Evolutionary conservation across 2,113 vertebrate genomes (phyloP).

Genomic region (Eretmodus cyanostictus): DNA sequence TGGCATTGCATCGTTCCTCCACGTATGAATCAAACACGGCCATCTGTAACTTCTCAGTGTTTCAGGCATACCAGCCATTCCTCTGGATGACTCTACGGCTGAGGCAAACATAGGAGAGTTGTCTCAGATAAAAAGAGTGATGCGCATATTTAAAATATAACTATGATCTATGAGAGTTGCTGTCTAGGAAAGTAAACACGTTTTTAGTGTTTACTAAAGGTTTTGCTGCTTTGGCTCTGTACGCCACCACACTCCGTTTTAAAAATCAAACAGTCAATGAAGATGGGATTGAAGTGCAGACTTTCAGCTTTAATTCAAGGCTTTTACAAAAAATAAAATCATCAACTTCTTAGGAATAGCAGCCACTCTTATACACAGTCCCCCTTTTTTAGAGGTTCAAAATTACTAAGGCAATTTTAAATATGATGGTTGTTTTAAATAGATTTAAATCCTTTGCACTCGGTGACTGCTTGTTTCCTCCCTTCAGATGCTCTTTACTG

Average conservation of each 20-base stretch:
- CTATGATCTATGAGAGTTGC: neutral
- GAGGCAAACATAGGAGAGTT: neutral
- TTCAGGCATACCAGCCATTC: conserved; percentile 8
- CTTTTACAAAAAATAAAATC: neutral
- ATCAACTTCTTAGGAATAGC: neutral
- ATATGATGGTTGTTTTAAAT: neutral
- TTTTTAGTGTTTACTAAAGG: neutral
- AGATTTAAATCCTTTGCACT: neutral
- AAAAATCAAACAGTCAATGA: neutral
- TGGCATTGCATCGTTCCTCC: neutral
- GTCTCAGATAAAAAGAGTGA: neutral
- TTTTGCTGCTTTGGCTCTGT: neutral
- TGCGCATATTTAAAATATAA: neutral
- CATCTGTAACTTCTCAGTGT: neutral
- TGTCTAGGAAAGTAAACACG: neutral
- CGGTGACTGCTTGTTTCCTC: neutral
- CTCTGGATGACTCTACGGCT: neutral
- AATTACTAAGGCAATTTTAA: neutral
- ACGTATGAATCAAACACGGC: neutral
- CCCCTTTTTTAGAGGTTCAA: neutral
- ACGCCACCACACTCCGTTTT: neutral
- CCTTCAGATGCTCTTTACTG: neutral
- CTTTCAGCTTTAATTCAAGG: neutral
- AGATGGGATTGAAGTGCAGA: neutral
- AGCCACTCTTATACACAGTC: neutral